These are phyloP conservation scores for Chalcosyrphus nemorum DNA, from an alignment of 2,888 invertebrate species.

Conservation along the genomic window DNA sequence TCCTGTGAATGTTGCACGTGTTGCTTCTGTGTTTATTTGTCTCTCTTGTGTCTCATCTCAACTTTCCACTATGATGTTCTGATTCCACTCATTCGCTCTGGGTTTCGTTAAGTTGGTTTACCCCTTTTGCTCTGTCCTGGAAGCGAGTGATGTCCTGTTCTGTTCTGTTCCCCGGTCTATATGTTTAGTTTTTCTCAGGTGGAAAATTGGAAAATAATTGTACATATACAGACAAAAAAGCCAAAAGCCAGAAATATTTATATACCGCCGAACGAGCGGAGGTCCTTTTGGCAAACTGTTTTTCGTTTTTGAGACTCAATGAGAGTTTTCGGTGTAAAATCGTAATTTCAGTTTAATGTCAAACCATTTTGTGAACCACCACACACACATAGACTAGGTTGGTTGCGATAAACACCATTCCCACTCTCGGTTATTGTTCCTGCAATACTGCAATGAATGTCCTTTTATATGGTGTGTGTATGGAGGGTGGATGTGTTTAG, in stretches of 20 bases:
- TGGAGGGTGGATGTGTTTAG: constrained; percentile 55
- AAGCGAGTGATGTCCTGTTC: not conserved
- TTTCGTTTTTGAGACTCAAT: constrained; percentile 63
- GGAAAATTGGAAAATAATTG: constrained; percentile 70
- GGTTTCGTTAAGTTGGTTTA: constrained; percentile 13
- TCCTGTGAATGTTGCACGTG: constrained; percentile 63
- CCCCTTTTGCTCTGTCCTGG: constrained; percentile 38
- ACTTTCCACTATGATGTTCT: constrained; percentile 42
- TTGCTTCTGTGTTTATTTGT: constrained; percentile 65
- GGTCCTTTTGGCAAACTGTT: constrained; percentile 34
- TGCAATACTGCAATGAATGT: constrained; percentile 71
- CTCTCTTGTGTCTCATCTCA: constrained; percentile 24
- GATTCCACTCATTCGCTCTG: constrained; percentile 13
- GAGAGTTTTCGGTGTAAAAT: constrained; percentile 58
- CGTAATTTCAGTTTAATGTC: constrained; percentile 69
- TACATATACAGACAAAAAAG: constrained; percentile 11
- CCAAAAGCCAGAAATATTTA: not conserved
- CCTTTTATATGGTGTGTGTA: constrained; percentile 45
- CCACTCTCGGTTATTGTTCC: constrained; percentile 63
- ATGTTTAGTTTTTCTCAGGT: constrained; percentile 42
- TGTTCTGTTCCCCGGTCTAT: not conserved
- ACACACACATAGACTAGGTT: not conserved
- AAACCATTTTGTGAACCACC: constrained; percentile 56
- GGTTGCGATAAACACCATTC: constrained; percentile 16
- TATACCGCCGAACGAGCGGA: too few species aligned